A percentile compares a stretch with the other conserved stretches of the same genome.
Evolutionary conservation across 1,140 invertebrate genomes (phyloP).

Genomic region (Hycleus cichorii): DNA sequence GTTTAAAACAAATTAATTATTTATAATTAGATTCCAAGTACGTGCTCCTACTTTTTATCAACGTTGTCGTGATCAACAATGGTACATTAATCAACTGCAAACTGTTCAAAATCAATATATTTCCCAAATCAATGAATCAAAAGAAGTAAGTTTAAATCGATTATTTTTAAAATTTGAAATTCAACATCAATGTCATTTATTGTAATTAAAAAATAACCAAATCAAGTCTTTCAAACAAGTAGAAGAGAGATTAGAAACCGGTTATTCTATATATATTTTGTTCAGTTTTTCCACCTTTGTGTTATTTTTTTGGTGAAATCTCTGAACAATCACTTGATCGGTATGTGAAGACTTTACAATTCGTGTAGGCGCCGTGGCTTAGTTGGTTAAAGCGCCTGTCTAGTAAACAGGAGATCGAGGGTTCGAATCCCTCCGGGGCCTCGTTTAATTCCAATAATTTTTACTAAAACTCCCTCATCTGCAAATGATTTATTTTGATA

Average conservation of each 20-base stretch:
- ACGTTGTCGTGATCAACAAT: conserved; percentile 86
- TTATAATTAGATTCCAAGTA: conserved; percentile 69
- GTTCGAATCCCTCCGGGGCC: conserved; percentile 50
- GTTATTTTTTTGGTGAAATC: too few species aligned
- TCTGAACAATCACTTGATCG: too few species aligned
- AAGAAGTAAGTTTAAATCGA: conserved; percentile 55
- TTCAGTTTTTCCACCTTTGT: too few species aligned
- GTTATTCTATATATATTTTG: too few species aligned
- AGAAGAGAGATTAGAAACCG: too few species aligned
- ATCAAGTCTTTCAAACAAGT: too few species aligned
- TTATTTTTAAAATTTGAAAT: conserved; percentile 1
- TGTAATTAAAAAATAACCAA: too few species aligned
- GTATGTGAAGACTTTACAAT: too few species aligned
- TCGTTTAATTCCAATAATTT: conserved; percentile 8
- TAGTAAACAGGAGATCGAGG: conserved; percentile 52
- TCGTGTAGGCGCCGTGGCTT: conserved; percentile 39
- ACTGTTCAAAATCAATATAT: conserved; percentile 73
- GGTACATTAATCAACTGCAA: conserved; percentile 84
- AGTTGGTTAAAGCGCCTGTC: conserved; percentile 52
- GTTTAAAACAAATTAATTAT: not conserved
- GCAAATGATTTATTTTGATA: too few species aligned
- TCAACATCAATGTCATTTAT: too few species aligned
- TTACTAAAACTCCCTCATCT: too few species aligned
- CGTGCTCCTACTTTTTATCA: conserved; percentile 89
- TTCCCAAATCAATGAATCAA: conserved; percentile 76